Percentiles rank a stretch among this genome's conserved stretches.
These are phyloP conservation scores for Neocrepidodera transversa DNA, from an alignment of 2,888 invertebrate genomes.

Conservation along the genomic window DNA sequence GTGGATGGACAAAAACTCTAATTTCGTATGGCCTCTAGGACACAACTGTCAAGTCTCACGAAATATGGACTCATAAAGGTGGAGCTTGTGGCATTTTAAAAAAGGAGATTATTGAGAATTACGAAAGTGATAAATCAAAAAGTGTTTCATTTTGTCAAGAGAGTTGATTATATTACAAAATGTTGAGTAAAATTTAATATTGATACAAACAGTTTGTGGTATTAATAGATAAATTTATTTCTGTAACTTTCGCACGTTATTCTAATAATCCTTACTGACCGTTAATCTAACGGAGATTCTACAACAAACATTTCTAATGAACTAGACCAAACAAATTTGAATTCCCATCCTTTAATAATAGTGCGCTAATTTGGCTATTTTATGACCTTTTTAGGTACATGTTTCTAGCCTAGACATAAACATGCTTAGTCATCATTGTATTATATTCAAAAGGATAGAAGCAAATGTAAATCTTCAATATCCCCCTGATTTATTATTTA, in stretches of 20 bases:
- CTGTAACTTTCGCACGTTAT: no score
- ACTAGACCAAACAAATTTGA: slow-evolving; percentile 7
- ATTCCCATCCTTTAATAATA: slow-evolving; percentile 12
- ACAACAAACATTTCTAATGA: slow-evolving; percentile 20
- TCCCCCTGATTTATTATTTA: slow-evolving; percentile 39
- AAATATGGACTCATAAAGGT: slow-evolving; percentile 54
- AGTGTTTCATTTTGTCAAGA: neutral
- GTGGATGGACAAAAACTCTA: slow-evolving; percentile 23
- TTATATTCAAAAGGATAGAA: slow-evolving; percentile 24
- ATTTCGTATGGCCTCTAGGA: slow-evolving; percentile 37
- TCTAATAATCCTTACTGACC: no score
- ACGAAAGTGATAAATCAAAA: slow-evolving; percentile 23
- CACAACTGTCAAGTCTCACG: slow-evolving; percentile 44
- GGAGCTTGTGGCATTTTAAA: slow-evolving; percentile 27
- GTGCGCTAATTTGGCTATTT: slow-evolving; percentile 16
- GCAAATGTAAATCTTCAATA: slow-evolving; percentile 35
- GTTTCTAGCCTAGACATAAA: slow-evolving; percentile 21
- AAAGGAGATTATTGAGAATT: slow-evolving; percentile 28
- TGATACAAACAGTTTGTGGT: no score
- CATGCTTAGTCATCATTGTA: slow-evolving; percentile 32
- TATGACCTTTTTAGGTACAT: slow-evolving; percentile 8
- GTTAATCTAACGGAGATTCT: slow-evolving; percentile 13
- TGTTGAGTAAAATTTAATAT: neutral
- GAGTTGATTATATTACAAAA: neutral
- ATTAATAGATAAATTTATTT: no score